Conservation (phyloP, 2,888 invertebrate species). For the Monoplex corrugatus region DNA sequence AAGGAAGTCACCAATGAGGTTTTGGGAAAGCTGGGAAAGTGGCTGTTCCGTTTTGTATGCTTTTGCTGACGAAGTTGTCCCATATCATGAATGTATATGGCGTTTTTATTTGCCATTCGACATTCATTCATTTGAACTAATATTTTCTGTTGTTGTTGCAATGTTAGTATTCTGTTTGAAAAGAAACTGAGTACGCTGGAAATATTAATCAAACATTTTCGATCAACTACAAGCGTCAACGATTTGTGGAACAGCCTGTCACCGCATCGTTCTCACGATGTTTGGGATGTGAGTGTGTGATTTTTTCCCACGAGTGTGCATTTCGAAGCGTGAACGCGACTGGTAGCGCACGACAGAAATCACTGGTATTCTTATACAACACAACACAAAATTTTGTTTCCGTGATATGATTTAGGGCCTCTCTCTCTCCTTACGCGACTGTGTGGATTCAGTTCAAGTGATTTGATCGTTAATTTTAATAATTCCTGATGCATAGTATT, state of each 20-base stretch:
- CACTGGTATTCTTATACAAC: conserved; percentile 16
- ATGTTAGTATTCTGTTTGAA: neutral
- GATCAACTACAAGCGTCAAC: neutral
- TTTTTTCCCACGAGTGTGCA: conserved; percentile 79
- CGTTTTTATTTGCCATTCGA: neutral
- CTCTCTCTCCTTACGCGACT: too few relatives aligned
- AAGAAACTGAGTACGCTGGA: neutral
- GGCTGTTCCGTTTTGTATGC: conserved; percentile 63
- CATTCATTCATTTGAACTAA: neutral
- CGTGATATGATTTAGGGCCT: too few relatives aligned
- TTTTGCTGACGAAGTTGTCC: neutral
- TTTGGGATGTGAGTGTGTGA: conserved; percentile 76
- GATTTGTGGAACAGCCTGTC: conserved; percentile 67
- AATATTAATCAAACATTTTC: neutral
- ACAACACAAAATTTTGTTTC: too few relatives aligned
- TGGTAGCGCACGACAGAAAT: conserved; percentile 29
- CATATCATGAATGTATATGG: neutral
- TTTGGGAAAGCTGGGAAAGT: conserved; percentile 66
- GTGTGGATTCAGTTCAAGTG: too few relatives aligned
- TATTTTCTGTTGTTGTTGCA: neutral
- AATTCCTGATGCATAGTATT: neutral
- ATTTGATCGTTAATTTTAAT: neutral
- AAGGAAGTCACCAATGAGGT: conserved; percentile 76
- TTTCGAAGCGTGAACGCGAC: conserved; percentile 60
- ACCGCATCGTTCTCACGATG: conserved; percentile 79